A percentile compares a stretch with the other conserved stretches of the same genome.
Evolutionary conservation across 2,797 vertebrate genomes (phyloP).

Genomic region (Gouania willdenowi): DNA sequence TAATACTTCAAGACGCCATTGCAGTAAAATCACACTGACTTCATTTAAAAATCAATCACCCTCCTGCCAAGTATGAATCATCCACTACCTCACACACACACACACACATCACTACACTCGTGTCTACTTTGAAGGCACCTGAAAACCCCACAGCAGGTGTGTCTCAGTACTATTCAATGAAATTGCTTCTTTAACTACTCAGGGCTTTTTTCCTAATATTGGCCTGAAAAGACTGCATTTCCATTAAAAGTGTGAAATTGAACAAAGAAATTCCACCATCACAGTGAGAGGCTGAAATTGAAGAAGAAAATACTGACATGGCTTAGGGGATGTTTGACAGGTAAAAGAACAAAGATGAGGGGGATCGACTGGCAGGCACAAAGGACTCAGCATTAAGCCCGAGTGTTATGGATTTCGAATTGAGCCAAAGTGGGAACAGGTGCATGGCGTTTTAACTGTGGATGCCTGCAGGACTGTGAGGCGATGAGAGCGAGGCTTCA

Average conservation of each 20-base stretch:
- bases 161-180: not conserved
- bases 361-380: conserved; percentile 9
- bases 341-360: conserved; percentile 12
- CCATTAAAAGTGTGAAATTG: conserved; percentile 11
- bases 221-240: conserved; percentile 1
- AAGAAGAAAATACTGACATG: conserved; percentile 7
- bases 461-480: conserved; percentile 5
- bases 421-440: conserved; percentile 62
- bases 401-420: conserved; percentile 50
- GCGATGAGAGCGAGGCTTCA: conserved; percentile 6
- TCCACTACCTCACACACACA: conserved; percentile 33
- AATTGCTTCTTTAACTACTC: conserved; percentile 15
- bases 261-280: conserved; percentile 3
- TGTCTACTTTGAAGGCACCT: conserved; percentile 14
- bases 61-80: conserved; percentile 36
- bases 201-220: conserved; percentile 10
- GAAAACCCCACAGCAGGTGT: conserved; percentile 13
- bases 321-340: not conserved
- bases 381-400: conserved; percentile 19
- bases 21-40: too few species aligned
- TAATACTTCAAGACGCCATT: too few species aligned
- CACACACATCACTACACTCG: conserved; percentile 25
- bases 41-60: conserved; percentile 20
- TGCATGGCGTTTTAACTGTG: conserved; percentile 50
- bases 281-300: not conserved